Percentiles rank a stretch among this genome's conserved stretches.
These are phyloP conservation scores for Gambusia affinis DNA, from an alignment of 2,113 vertebrate genomes.

Conservation along the genomic window DNA sequence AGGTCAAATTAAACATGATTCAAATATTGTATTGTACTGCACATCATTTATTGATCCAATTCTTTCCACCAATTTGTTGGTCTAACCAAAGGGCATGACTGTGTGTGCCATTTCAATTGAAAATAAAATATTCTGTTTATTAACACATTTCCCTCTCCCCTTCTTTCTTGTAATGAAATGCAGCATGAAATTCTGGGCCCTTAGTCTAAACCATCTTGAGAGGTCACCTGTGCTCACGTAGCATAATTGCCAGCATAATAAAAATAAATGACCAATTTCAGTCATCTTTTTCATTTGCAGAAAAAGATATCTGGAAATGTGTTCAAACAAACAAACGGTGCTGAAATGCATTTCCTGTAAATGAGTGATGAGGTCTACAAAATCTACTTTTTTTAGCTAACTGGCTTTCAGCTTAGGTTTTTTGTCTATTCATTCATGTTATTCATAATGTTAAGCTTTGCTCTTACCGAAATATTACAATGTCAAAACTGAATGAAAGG, in stretches of 20 bases:
- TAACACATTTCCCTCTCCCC: background rate
- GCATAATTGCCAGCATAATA: background rate
- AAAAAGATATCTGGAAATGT: background rate
- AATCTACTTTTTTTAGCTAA: background rate
- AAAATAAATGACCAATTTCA: background rate
- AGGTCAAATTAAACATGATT: background rate
- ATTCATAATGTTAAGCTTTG: background rate
- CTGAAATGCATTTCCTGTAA: background rate
- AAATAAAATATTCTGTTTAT: background rate
- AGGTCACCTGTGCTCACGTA: background rate
- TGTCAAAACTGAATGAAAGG: background rate
- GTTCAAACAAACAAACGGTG: background rate
- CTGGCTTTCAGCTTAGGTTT: background rate
- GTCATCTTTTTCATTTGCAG: background rate
- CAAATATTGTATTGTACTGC: background rate
- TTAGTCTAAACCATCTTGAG: background rate
- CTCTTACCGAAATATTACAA: background rate
- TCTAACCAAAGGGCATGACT: background rate
- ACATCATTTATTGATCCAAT: background rate
- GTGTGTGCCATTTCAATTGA: background rate
- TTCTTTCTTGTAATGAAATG: background rate
- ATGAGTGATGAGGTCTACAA: background rate
- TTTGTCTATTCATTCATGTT: too few relatives aligned
- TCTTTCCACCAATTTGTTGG: background rate
- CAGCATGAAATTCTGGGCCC: background rate